Conservation (phyloP, 2,797 vertebrate species). For the Eurystomus glaucurus region DNA sequence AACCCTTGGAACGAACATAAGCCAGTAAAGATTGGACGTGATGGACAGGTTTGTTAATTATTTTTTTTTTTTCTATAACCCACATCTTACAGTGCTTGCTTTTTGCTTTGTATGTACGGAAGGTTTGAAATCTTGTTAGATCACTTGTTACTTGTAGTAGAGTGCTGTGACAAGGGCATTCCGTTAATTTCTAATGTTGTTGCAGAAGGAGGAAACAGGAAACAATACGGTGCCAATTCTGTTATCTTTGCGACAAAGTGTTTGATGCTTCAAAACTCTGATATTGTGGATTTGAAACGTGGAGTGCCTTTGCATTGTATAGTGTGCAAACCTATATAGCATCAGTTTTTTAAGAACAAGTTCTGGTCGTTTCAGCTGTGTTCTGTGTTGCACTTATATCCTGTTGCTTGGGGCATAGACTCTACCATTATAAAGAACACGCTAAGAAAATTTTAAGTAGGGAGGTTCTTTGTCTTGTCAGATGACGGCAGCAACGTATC, state of each 20-base stretch:
- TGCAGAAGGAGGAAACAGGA: background rate
- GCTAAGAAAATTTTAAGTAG: background rate
- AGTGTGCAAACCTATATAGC: background rate
- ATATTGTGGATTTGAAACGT: background rate
- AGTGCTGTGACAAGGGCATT: background rate
- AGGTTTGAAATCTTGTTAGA: background rate
- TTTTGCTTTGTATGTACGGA: background rate
- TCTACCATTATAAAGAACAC: background rate
- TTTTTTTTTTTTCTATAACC: background rate
- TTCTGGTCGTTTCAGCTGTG: background rate
- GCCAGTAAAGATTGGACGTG: conserved; percentile 97
- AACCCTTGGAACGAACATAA: conserved; percentile 99
- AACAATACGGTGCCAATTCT: background rate
- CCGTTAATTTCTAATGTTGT: background rate
- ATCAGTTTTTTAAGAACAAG: background rate
- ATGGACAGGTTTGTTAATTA: conserved; percentile 92
- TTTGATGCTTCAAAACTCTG: background rate
- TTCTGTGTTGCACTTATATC: background rate
- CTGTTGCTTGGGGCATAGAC: background rate
- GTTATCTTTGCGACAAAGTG: background rate
- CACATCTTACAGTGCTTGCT: background rate
- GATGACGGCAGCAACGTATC: background rate
- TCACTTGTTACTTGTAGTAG: background rate
- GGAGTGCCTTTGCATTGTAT: background rate
- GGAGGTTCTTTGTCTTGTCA: background rate